phyloP scores from a whole-genome alignment of 2,113 vertebrate species.

The Gymnogyps californianus region DNA sequence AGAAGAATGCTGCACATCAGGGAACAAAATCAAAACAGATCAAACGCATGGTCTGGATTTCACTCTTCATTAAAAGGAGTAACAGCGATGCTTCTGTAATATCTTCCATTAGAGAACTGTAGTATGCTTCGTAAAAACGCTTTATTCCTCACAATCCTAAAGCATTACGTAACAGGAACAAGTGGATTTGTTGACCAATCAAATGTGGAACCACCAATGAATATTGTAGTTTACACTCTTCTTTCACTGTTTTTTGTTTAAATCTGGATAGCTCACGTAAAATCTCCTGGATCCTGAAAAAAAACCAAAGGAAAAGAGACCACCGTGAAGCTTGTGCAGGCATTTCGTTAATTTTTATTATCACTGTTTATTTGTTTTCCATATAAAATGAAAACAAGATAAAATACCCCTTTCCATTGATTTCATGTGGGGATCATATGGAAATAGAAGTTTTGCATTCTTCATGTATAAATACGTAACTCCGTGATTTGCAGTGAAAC shows the following conservation, averaged over 20 bases:
- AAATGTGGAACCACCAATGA: neutral
- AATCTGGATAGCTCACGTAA: neutral
- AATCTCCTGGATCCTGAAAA: neutral
- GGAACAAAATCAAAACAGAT: conserved; percentile 27
- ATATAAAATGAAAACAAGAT: neutral
- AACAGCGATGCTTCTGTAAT: neutral
- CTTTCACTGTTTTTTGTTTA: neutral
- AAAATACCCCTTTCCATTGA: neutral
- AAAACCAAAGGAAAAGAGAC: neutral
- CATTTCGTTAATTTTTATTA: neutral
- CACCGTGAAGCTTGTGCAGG: neutral
- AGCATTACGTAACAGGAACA: neutral
- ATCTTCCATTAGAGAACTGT: neutral
- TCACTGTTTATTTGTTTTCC: neutral
- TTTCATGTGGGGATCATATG: neutral
- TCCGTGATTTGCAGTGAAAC: neutral
- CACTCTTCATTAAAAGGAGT: neutral
- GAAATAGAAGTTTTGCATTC: neutral
- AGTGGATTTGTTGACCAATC: neutral
- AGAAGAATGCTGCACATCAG: neutral
- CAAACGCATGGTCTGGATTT: neutral
- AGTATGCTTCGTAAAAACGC: neutral
- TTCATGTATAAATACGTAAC: neutral
- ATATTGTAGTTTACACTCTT: neutral
- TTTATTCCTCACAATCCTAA: neutral